A percentile compares a stretch with the other conserved stretches of the same genome.
These are phyloP conservation scores for Globicephala melas DNA, from an alignment of 2,113 vertebrate species.

Conservation along the genomic window DNA sequence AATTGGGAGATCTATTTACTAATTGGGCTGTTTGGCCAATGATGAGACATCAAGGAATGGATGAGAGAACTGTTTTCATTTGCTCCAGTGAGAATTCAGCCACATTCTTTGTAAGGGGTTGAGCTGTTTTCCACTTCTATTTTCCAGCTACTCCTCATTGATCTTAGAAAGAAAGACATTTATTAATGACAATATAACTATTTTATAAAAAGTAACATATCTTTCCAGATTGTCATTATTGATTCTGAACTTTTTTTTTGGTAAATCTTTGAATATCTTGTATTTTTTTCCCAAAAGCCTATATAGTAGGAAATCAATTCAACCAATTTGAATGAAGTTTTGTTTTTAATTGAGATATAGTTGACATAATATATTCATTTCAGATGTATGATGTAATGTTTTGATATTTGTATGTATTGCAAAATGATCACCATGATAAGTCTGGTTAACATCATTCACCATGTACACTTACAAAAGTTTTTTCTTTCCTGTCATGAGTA, in stretches of 20 bases:
- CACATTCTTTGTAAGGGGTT: neutral
- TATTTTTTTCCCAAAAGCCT: accelerated
- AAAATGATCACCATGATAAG: neutral
- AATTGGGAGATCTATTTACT: neutral
- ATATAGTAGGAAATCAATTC: neutral
- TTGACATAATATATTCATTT: neutral
- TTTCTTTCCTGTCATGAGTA: neutral
- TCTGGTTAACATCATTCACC: neutral
- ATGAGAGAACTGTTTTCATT: conserved; percentile 3
- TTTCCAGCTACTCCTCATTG: neutral
- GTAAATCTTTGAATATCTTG: neutral
- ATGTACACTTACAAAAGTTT: neutral
- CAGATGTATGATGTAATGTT: neutral
- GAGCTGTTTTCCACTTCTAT: conserved; percentile 21
- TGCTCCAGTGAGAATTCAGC: neutral
- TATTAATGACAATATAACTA: neutral
- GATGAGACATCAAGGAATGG: neutral
- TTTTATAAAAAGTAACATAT: neutral
- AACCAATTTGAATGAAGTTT: neutral
- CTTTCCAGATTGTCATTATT: neutral
- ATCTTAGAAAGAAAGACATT: neutral
- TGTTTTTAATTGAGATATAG: neutral
- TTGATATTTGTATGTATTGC: neutral
- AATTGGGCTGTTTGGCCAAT: neutral
- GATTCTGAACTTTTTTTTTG: neutral